Conservation (phyloP, 2,797 vertebrate species). For the Phylloscopus collybita region DNA sequence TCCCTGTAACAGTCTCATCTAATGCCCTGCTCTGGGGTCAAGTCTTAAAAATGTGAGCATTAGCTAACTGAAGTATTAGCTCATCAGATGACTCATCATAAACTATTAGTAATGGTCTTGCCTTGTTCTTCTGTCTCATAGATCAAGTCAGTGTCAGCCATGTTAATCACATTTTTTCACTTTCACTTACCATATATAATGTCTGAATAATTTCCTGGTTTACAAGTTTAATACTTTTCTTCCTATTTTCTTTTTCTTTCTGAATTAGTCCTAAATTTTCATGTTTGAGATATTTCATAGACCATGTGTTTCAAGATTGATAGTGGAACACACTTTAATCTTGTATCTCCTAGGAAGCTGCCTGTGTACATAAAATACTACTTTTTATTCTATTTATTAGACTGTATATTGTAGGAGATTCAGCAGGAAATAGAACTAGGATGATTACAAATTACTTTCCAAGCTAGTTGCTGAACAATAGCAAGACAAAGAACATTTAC, state of each 20-base stretch:
- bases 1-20: neutral
- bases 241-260: neutral
- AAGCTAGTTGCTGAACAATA: neutral
- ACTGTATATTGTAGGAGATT: neutral
- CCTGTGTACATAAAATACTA: neutral
- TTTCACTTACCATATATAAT: neutral
- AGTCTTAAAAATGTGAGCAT: neutral
- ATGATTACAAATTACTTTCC: neutral
- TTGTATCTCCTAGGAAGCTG: neutral
- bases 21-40: neutral
- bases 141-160: neutral
- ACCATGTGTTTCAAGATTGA: neutral
- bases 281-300: neutral
- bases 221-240: neutral
- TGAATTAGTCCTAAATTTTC: neutral
- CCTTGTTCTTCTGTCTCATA: neutral
- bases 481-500: neutral
- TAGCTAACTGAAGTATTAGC: neutral
- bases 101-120: neutral
- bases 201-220: neutral
- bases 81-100: neutral
- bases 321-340: neutral
- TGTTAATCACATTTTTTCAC: fast-evolving
- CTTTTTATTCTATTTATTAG: conserved; percentile 10
- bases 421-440: neutral